These are phyloP conservation scores for Saccopteryx leptura DNA, from an alignment of 2,113 vertebrate genomes.

Conservation along the genomic window DNA sequence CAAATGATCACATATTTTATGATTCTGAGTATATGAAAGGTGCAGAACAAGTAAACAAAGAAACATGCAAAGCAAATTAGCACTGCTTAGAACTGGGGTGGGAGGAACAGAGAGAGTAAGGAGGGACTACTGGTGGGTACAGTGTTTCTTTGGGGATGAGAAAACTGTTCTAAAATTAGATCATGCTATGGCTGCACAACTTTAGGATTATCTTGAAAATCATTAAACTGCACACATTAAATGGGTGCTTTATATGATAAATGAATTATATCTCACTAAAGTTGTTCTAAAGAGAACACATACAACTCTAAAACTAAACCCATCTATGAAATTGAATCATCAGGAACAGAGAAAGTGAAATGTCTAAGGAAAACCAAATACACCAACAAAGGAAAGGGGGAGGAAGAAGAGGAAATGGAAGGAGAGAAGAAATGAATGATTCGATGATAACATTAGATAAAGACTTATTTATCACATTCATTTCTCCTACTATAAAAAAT, in stretches of 20 bases:
- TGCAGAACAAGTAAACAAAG: not conserved
- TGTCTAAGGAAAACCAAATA: not conserved
- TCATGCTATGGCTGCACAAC: not conserved
- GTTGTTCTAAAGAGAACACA: not conserved
- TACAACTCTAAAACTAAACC: not conserved
- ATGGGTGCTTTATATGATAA: not conserved
- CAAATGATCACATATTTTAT: not conserved
- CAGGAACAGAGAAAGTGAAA: not conserved
- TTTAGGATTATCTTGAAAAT: not conserved
- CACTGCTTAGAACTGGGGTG: not conserved
- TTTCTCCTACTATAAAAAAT: not conserved
- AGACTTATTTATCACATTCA: constrained; percentile 9
- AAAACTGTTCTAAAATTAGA: not conserved
- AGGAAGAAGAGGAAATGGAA: not conserved
- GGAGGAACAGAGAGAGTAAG: not conserved
- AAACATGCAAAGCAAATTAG: not conserved
- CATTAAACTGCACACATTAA: not conserved
- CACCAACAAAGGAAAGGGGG: not conserved
- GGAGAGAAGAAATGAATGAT: not conserved
- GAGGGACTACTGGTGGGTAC: not conserved
- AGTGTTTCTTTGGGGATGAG: not conserved
- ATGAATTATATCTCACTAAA: not conserved
- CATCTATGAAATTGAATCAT: not conserved
- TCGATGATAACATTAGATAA: not conserved
- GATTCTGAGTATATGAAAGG: not conserved